phyloP scores from a whole-genome alignment of 2,888 invertebrate genomes.

The Tinea semifulvella region DNA sequence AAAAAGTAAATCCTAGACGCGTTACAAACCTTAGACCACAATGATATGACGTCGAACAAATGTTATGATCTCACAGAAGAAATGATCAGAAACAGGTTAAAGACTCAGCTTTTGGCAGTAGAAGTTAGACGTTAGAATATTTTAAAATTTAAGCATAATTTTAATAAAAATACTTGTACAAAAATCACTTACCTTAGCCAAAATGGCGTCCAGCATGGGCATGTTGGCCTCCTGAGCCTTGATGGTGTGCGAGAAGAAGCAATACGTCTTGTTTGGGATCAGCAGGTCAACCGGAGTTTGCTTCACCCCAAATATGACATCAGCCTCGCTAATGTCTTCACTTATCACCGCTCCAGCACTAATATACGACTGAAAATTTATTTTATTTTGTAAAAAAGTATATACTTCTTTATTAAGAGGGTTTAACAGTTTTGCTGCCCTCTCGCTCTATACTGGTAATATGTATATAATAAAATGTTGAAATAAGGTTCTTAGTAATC shows the following conservation, averaged over 20 bases:
- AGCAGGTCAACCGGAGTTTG: conserved; percentile 91
- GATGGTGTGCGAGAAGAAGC: conserved; percentile 99
- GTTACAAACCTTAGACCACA: no score
- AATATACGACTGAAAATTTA: conserved; percentile 81
- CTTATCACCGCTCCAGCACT: conserved; percentile 92
- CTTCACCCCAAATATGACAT: conserved; percentile 97
- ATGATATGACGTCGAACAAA: no score
- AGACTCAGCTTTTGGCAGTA: no score
- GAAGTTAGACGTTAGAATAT: no score
- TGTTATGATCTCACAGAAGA: no score
- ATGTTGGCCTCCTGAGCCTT: conserved; percentile 99
- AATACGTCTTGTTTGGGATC: conserved; percentile 96
- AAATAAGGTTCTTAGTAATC: no score
- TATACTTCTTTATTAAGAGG: no score
- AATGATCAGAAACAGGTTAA: no score
- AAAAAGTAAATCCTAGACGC: no score
- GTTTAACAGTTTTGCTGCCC: no score
- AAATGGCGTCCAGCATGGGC: conserved; percentile 93
- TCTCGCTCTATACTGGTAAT: background rate
- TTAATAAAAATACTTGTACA: no score
- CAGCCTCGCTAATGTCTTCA: conserved; percentile 97
- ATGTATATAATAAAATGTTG: background rate
- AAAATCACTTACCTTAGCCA: conserved; percentile 81
- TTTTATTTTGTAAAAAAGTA: conserved; percentile 5
- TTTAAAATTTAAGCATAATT: no score